Evolutionary conservation across 2,797 vertebrate genomes (phyloP).

Genomic region (Molothrus aeneus): DNA sequence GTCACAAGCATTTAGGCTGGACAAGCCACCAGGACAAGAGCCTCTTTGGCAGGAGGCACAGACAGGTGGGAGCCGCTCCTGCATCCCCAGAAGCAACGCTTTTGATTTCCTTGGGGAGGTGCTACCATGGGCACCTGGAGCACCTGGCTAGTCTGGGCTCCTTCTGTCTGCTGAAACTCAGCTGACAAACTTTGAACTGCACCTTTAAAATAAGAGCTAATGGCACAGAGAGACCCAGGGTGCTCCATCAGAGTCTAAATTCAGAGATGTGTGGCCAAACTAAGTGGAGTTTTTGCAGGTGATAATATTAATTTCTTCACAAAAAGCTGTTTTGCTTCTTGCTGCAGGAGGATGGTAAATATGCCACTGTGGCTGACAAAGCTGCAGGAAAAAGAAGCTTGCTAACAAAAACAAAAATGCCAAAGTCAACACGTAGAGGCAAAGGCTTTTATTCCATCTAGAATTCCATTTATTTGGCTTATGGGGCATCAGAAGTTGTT

Average conservation of each 20-base stretch:
- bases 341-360: not conserved
- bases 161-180: not conserved
- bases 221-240: not conserved
- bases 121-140: not conserved
- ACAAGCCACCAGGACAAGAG: not conserved
- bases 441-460: conserved; percentile 35
- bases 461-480: not conserved
- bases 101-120: fast-evolving
- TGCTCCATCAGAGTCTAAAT: not conserved
- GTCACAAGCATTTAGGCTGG: not conserved
- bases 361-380: not conserved
- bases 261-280: not conserved
- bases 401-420: not conserved
- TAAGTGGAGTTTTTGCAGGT: not conserved
- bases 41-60: fast-evolving
- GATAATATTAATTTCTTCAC: not conserved
- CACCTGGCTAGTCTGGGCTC: not conserved
- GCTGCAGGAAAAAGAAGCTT: not conserved
- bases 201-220: not conserved
- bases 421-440: not conserved
- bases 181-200: not conserved
- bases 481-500: not conserved
- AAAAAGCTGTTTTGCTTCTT: not conserved
- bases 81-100: not conserved
- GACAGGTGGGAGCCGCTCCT: not conserved